Conservation (phyloP, 64 coral and sea anemone genomes). For the Pachyseris speciosa region DNA sequence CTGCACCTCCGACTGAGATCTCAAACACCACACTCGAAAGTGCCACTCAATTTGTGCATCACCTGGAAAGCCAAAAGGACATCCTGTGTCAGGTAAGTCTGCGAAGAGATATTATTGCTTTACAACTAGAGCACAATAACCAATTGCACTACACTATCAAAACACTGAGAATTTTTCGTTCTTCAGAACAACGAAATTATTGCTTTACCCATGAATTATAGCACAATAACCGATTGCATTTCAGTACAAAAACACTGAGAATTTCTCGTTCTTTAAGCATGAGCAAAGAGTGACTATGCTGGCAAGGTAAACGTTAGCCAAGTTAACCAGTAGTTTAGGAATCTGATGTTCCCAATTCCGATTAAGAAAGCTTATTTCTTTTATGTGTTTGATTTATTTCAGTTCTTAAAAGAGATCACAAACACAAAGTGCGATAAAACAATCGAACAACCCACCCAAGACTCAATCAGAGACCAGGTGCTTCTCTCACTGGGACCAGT, state of each 20-base stretch:
- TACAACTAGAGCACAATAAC: background rate
- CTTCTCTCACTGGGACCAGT: slow-evolving; percentile 15
- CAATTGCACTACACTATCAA: background rate
- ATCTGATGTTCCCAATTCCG: background rate
- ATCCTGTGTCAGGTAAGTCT: slow-evolving; percentile 8
- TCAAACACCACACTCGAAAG: background rate
- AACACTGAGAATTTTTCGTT: background rate
- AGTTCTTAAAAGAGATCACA: slow-evolving; percentile 27
- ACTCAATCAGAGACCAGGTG: background rate
- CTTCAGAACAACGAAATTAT: too few species aligned
- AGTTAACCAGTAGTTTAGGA: too few species aligned
- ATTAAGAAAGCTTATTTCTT: background rate
- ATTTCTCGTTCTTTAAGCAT: too few species aligned
- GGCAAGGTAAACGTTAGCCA: too few species aligned
- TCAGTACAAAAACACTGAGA: too few species aligned
- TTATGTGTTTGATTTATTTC: background rate
- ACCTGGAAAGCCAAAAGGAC: slow-evolving; percentile 3
- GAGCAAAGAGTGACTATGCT: too few species aligned
- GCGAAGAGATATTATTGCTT: background rate
- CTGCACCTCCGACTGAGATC: background rate
- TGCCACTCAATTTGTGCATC: background rate
- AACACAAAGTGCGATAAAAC: background rate
- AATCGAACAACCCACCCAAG: background rate
- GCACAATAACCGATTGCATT: too few species aligned
- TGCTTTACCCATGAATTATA: too few species aligned